phyloP scores from a whole-genome alignment of 2,888 invertebrate species.

The Parnassius glacialis region DNA sequence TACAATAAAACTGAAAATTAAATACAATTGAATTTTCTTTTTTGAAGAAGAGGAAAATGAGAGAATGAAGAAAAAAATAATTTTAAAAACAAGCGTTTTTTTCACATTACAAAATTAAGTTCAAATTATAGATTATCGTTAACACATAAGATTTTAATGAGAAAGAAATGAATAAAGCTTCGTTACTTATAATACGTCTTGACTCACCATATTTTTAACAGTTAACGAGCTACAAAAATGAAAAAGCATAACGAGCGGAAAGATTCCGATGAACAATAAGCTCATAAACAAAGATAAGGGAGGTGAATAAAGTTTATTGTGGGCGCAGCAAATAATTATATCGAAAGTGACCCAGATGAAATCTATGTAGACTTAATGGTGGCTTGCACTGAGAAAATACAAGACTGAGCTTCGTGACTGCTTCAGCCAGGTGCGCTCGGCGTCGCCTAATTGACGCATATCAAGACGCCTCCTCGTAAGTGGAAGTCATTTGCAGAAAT shows the following conservation, averaged over 20 bases:
- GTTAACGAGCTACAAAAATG: background rate
- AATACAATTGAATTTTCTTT: too few species aligned
- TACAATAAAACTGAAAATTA: too few species aligned
- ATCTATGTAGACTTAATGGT: conserved; percentile 27
- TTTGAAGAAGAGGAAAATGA: too few species aligned
- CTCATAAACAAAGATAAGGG: conserved; percentile 21
- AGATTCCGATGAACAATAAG: conserved; percentile 14
- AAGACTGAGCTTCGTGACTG: conserved; percentile 54
- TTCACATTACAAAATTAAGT: too few species aligned
- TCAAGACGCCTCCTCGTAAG: conserved; percentile 70
- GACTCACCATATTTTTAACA: background rate
- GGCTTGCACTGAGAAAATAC: conserved; percentile 44
- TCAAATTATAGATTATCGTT: background rate
- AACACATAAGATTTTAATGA: background rate
- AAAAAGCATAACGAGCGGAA: conserved; percentile 2
- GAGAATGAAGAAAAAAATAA: too few species aligned
- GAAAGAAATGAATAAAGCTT: too few species aligned
- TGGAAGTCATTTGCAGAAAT: conserved; percentile 71
- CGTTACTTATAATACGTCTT: too few species aligned
- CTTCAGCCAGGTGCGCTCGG: conserved; percentile 69
- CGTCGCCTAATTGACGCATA: conserved; percentile 72
- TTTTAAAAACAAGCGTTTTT: too few species aligned
- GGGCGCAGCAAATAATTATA: conserved; percentile 11
- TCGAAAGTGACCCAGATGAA: conserved; percentile 16
- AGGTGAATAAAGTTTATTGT: conserved; percentile 8